Percentiles rank a stretch among this genome's conserved stretches.
These are phyloP conservation scores for Craseonycteris thonglongyai DNA, from an alignment of 2,113 vertebrate species.

Conservation along the genomic window DNA sequence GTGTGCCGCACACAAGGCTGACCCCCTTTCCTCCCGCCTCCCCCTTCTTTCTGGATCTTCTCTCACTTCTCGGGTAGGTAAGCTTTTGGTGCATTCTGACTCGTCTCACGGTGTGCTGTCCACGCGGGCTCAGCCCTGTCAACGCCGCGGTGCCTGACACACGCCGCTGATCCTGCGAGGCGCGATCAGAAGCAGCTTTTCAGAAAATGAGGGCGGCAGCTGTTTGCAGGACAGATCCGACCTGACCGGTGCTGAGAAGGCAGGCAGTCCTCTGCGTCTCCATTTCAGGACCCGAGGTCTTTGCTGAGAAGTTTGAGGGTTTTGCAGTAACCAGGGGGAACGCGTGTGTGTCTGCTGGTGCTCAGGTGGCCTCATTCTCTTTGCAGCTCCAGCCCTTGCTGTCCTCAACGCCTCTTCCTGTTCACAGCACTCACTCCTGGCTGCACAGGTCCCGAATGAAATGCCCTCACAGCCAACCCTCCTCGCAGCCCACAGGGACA, in stretches of 20 bases:
- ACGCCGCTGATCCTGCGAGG: neutral
- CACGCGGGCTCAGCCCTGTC: neutral
- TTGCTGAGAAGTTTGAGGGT: neutral
- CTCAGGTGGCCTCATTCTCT: neutral
- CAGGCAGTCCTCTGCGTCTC: neutral
- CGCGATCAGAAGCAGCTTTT: neutral
- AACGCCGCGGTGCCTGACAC: neutral
- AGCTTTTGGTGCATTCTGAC: neutral
- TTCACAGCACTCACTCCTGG: neutral
- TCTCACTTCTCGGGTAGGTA: neutral
- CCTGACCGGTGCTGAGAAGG: neutral
- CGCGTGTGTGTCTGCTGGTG: neutral
- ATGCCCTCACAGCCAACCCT: too few species aligned
- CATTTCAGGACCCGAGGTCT: neutral
- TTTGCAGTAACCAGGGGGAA: neutral
- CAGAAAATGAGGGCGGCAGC: neutral
- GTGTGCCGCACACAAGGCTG: neutral
- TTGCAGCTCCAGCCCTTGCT: too few species aligned
- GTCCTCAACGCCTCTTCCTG: neutral
- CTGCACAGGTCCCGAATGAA: neutral
- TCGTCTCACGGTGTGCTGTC: neutral
- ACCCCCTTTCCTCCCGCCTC: too few species aligned
- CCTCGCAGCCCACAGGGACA: neutral
- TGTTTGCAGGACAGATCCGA: neutral
- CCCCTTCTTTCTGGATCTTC: neutral